Evolutionary conservation across 2,888 invertebrate genomes (phyloP), one percentile per base, ranked within the genome.

Genomic region (Eristalinus aeneus): DNA sequence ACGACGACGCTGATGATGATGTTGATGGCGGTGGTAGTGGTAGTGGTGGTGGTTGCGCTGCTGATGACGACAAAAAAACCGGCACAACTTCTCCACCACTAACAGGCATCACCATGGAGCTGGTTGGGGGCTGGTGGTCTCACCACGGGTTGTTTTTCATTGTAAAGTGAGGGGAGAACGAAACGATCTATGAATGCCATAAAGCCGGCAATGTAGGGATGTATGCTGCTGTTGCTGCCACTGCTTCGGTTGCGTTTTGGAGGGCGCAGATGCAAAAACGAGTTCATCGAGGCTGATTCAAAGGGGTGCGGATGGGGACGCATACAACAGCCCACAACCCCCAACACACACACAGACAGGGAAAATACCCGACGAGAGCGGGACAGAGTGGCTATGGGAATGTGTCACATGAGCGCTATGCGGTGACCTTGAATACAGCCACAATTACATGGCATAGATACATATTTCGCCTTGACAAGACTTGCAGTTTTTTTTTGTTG

Each of bases 361-460:
- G 4, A n/a, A 39, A 12, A 12, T 16, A 46, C 46, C n/a, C 6
- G 16, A 16, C 8, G 46, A 46, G 46, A 46, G 23, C 22, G 10
- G 2, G 27, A 53, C 9, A 34, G 58, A 23, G 16, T 16, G 69
- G 9, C 46, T 53, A 36, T 16, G 32, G 32, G 39, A 64, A 65
- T 56, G 36, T 73, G 73, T 22, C 67, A 68, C 74, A 71, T 36
- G 39, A 65, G 61, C 73, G 67, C 72, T 74, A 77, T 73, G 73
- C 69, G 77, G 71, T 74, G 86, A 86, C 86, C 86, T 86, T 86
- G 86, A 86, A 86, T 73, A 77, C 76, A 65, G 73, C 73, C 77
- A 86, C 72, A 77, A 64, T 11, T 60, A 68, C 86, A 64, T 82
- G 73, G 82, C 69, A 71, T 74, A 74, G 80, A 80, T 74, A 80